Evolutionary conservation across 2,113 vertebrate species (phyloP).

Genomic region (Peromyscus polionotus): DNA sequence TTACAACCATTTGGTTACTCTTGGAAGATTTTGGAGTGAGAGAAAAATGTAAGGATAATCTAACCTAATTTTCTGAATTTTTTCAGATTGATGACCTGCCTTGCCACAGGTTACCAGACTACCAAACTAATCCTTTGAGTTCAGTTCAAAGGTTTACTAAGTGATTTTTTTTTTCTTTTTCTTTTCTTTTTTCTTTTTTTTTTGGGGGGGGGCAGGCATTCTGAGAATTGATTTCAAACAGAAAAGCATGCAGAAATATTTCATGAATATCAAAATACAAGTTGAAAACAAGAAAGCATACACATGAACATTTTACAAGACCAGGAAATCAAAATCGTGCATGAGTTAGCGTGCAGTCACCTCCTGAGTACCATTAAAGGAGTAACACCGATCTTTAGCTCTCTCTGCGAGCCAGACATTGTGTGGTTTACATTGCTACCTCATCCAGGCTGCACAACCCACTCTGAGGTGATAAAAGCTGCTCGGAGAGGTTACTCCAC

Average conservation of each 20-base stretch:
- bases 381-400: not conserved
- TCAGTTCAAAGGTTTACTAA: conserved; percentile 82
- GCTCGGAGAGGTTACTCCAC: conserved; percentile 20
- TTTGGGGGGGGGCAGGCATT: not conserved
- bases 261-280: conserved; percentile 84
- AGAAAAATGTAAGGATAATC: not conserved
- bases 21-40: conserved; percentile 34
- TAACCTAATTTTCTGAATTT: conserved; percentile 47
- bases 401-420: not conserved
- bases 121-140: conserved; percentile 30
- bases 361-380: conserved; percentile 67
- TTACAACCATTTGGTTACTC: conserved; percentile 36
- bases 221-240: conserved; percentile 85
- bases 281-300: conserved; percentile 78
- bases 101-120: conserved; percentile 52
- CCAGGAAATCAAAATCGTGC: conserved; percentile 60
- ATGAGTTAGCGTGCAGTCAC: conserved; percentile 60
- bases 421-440: not conserved
- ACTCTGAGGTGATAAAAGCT: not conserved
- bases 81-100: conserved; percentile 34
- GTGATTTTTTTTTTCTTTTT: conserved; percentile 81
- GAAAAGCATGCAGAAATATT: conserved; percentile 88
- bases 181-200: not conserved
- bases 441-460: not conserved
- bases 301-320: conserved; percentile 68